phyloP scores from a whole-genome alignment of 2,888 invertebrate species.

The Dolomedes plantarius region DNA sequence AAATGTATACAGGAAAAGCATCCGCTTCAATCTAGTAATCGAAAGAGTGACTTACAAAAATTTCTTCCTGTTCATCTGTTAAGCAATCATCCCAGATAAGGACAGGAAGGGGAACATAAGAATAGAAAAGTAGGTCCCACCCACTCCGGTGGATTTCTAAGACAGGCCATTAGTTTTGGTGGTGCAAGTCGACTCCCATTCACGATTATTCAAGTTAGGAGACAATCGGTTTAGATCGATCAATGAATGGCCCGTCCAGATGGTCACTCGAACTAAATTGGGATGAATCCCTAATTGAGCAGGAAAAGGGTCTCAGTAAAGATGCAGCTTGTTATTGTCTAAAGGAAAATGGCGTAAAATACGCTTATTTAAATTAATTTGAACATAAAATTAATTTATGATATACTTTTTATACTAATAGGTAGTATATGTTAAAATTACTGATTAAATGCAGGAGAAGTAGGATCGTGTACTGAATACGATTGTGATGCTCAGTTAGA shows the following conservation, averaged over 20 bases:
- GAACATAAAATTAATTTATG: too few relatives aligned
- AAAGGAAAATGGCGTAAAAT: neutral
- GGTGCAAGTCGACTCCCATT: neutral
- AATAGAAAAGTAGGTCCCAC: neutral
- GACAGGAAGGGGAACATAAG: neutral
- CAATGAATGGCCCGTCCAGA: neutral
- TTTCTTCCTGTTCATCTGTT: neutral
- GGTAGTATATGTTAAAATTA: too few relatives aligned
- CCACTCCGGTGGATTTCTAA: neutral
- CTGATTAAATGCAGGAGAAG: too few relatives aligned
- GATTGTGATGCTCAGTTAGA: too few relatives aligned
- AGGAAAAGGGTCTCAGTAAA: neutral
- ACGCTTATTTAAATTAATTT: too few relatives aligned
- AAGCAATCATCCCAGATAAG: neutral
- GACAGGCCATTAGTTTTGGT: conserved; percentile 3
- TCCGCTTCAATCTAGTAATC: too few relatives aligned
- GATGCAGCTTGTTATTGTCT: too few relatives aligned
- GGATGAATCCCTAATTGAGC: neutral
- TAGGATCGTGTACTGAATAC: too few relatives aligned
- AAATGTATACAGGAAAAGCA: too few relatives aligned
- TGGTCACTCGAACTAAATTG: neutral
- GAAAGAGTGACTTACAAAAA: too few relatives aligned
- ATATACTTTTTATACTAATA: too few relatives aligned
- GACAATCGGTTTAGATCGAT: neutral
- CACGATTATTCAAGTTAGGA: neutral